Percentiles rank a stretch among this genome's conserved stretches.
phyloP scores from a whole-genome alignment of 2,888 invertebrate species.

The Geotrupes spiniger region DNA sequence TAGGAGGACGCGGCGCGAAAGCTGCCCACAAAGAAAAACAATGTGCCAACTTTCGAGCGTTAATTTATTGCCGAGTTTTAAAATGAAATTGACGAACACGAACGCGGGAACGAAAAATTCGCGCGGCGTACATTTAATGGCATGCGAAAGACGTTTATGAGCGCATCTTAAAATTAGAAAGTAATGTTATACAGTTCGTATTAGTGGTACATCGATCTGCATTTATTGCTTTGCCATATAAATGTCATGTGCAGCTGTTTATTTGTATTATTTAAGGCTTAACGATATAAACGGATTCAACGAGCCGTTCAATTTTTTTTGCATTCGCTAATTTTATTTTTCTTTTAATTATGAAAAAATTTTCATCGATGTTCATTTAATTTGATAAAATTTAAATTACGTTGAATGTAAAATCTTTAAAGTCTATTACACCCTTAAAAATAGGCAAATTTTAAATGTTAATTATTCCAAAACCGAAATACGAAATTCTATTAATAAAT shows the following conservation, averaged over 20 bases:
- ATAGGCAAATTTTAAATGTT: too few species aligned
- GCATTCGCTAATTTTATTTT: background rate
- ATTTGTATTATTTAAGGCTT: background rate
- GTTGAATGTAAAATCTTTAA: too few species aligned
- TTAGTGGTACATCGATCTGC: conserved; percentile 29
- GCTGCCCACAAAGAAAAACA: too few species aligned
- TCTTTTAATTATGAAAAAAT: conserved; percentile 1
- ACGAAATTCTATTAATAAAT: too few species aligned
- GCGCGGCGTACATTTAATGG: conserved; percentile 13
- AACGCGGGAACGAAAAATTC: background rate
- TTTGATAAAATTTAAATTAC: too few species aligned
- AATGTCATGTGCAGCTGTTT: conserved; percentile 22
- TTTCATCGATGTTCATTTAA: too few species aligned
- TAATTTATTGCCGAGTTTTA: too few species aligned
- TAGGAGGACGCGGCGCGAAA: too few species aligned
- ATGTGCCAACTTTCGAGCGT: too few species aligned
- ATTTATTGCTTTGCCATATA: conserved; percentile 26
- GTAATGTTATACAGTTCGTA: conserved; percentile 28
- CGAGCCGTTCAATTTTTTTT: background rate
- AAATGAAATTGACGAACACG: too few species aligned
- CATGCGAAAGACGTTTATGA: conserved; percentile 29
- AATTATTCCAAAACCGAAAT: too few species aligned
- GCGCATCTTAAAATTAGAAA: conserved; percentile 34
- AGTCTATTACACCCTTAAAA: too few species aligned
- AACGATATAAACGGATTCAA: background rate